Evolutionary conservation across 2,888 invertebrate species (phyloP).

Genomic region (Gandaritis pyraliata): DNA sequence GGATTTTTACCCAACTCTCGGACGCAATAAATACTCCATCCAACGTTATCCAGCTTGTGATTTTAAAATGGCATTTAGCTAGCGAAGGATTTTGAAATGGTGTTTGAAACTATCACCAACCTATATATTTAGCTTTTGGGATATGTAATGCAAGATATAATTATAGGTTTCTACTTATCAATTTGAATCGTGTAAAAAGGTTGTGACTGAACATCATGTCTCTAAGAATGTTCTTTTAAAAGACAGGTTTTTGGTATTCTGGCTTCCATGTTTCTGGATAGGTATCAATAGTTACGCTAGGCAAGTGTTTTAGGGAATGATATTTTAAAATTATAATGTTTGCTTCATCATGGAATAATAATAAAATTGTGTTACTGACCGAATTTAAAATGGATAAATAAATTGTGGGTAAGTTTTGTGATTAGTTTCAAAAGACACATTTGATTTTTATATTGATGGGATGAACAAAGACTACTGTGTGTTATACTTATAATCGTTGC

Average conservation of each 20-base stretch:
- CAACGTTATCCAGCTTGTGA: neutral
- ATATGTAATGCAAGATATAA: neutral
- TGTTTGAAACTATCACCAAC: neutral
- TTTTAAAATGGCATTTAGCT: slow-evolving; percentile 20
- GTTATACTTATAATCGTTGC: too few species aligned
- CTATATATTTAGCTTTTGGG: neutral
- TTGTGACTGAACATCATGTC: neutral
- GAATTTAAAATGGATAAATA: slow-evolving; percentile 3
- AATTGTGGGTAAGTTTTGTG: neutral
- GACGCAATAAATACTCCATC: slow-evolving; percentile 1
- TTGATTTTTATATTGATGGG: slow-evolving; percentile 1
- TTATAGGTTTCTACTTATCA: neutral
- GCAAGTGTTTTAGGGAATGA: neutral
- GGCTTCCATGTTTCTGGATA: neutral
- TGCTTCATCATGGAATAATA: neutral
- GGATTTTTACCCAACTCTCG: slow-evolving; percentile 25
- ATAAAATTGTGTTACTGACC: neutral
- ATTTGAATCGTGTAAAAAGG: neutral
- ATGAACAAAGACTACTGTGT: neutral
- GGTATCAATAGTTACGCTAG: neutral
- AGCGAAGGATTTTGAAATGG: slow-evolving; percentile 11
- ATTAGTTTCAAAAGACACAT: slow-evolving; percentile 14
- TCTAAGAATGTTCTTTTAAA: neutral
- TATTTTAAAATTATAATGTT: neutral
- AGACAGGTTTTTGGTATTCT: neutral